Conservation (phyloP, 1,140 invertebrate genomes). For the Eulimnadia texana region DNA sequence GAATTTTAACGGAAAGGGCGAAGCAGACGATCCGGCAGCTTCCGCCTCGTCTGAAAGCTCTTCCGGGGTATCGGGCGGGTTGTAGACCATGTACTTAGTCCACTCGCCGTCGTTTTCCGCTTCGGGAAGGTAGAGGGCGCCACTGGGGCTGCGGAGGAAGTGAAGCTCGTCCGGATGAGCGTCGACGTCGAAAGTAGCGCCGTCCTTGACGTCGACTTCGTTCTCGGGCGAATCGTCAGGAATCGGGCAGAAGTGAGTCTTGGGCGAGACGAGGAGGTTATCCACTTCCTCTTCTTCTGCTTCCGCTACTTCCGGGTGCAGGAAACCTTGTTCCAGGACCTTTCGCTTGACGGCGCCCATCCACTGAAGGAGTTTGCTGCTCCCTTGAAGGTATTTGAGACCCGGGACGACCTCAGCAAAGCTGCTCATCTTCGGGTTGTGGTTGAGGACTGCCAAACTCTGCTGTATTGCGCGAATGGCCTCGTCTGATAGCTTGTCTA, state of each 20-base stretch:
- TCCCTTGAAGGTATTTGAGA: conserved; percentile 1
- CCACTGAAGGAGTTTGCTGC: conserved; percentile 6
- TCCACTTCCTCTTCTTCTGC: conserved; percentile 23
- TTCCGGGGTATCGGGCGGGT: conserved; percentile 15
- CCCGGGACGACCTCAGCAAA: conserved; percentile 2
- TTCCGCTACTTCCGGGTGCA: not conserved
- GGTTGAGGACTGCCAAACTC: conserved; percentile 6
- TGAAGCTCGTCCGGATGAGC: conserved; percentile 40
- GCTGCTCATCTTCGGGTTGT: not conserved
- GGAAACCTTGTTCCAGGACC: not conserved
- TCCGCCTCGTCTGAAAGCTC: not conserved
- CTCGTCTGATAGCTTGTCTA: not conserved
- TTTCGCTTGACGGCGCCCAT: not conserved
- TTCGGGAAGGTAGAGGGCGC: conserved; percentile 23
- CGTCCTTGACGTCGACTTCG: conserved; percentile 9
- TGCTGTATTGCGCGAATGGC: conserved; percentile 4
- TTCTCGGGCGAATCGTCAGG: conserved; percentile 34
- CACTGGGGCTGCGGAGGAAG: conserved; percentile 27
- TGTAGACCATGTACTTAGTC: conserved; percentile 37
- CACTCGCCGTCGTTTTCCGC: conserved; percentile 20
- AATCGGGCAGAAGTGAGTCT: conserved; percentile 61
- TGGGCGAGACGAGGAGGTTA: conserved; percentile 49
- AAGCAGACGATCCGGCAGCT: conserved; percentile 19
- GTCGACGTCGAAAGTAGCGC: conserved; percentile 25
- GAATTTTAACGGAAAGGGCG: conserved; percentile 37